Percentiles rank a stretch among this genome's conserved stretches.
Evolutionary conservation across 2,888 invertebrate species (phyloP).

Genomic region (Eristalinus sepulchralis): DNA sequence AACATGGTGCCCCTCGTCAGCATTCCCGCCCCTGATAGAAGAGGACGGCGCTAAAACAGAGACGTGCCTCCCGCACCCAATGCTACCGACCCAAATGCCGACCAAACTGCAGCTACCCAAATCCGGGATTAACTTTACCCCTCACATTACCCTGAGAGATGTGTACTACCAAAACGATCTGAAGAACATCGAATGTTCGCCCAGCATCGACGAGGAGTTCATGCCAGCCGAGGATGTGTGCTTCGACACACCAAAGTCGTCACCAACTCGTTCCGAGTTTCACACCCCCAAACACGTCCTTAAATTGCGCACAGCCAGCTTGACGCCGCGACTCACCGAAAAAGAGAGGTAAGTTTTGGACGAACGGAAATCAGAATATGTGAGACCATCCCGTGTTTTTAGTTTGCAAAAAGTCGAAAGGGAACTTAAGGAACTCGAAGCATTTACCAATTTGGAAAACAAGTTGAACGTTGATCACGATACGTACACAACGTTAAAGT

Average conservation of each 20-base stretch:
- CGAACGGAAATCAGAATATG: constrained; percentile 11
- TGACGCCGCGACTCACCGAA: constrained; percentile 57
- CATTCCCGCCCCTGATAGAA: constrained; percentile 27
- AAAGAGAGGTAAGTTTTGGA: constrained; percentile 58
- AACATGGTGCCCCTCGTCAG: constrained; percentile 79
- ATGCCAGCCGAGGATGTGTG: constrained; percentile 71
- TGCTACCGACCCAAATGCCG: constrained; percentile 41
- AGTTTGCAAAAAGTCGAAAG: constrained; percentile 82
- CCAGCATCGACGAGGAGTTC: constrained; percentile 72
- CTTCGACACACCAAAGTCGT: constrained; percentile 63
- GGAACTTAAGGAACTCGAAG: constrained; percentile 83
- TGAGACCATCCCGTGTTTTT: constrained; percentile 31
- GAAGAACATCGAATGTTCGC: constrained; percentile 65
- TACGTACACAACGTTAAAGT: constrained; percentile 71
- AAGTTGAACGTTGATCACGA: constrained; percentile 78
- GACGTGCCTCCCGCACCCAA: not conserved
- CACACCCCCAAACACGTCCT: constrained; percentile 32
- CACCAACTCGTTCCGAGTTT: constrained; percentile 27
- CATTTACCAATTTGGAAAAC: constrained; percentile 84
- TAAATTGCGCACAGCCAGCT: constrained; percentile 41
- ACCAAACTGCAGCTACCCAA: constrained; percentile 73
- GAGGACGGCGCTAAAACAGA: constrained; percentile 3
- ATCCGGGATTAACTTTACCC: constrained; percentile 72
- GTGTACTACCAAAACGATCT: constrained; percentile 52
- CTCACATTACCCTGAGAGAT: constrained; percentile 72